Evolutionary conservation across 2,113 vertebrate species (phyloP), one percentile per base, ranked within the genome.

Genomic region (Saimiri boliviensis): DNA sequence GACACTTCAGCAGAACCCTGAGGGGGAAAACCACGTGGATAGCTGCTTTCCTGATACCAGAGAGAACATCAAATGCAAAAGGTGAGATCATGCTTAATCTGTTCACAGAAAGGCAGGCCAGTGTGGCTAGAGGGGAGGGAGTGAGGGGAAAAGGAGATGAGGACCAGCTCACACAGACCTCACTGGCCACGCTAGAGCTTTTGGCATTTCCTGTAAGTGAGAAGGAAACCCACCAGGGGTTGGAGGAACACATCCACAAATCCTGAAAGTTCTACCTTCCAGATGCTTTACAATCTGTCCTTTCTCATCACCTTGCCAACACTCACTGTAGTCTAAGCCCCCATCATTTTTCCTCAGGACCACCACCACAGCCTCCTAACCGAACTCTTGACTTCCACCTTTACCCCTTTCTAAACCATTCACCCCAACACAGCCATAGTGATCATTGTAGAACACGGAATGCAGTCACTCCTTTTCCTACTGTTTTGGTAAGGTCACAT

Each of bases 401-500:
- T 56, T 70, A 70, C 4, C 1, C 23, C 8, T 42, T 60, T 91
- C 73, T 40, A 89, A 79, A 54, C 47, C 40, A 25, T 81, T 76
- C 71, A 56, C 40, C 12, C 54, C 49, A 45, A 82, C 52, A 63
- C 37, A 54, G 35, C 37, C 37, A 47, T 66, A 56, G 35, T 14
- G 42, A 40, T 73, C 19, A 45, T 81, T 68, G 66, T 27, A 86
- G 83, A 86, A 74, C 17, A 77, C 10, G 47, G 42, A 77, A 71
- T 71, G 66, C 40, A 77, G 27, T 49, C 19, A 32, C 35, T 95
- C 63, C 52, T 52, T 52, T 63, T 70, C 35, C 76, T 71, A 56
- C n/a, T 95, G 49, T 92, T 97, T 71, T 45, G n/a, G 20, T 58
- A 85, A 96, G 32, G 37, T 94, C 71, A 87, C 6, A 3, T 13